Conservation (phyloP, 2,888 invertebrate genomes). For the Brachycybe producta region DNA sequence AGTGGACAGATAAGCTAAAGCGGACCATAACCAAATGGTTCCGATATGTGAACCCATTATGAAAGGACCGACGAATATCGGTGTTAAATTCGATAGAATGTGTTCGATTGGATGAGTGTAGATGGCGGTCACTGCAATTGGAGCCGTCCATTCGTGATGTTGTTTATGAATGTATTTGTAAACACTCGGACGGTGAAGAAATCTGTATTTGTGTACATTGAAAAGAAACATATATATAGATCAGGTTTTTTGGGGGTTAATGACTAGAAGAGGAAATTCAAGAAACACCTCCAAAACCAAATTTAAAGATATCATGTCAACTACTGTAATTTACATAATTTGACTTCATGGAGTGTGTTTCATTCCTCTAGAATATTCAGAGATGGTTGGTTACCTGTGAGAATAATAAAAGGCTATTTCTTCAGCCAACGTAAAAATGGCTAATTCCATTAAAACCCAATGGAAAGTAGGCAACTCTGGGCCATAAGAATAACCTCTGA, state of each 20-base stretch:
- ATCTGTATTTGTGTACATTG: constrained; percentile 42
- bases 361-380: not conserved
- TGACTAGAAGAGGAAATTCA: not conserved
- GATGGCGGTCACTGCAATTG: constrained; percentile 63
- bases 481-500: constrained; percentile 52
- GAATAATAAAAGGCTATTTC: constrained; percentile 74
- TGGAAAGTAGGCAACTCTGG: constrained; percentile 61
- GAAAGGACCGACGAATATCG: constrained; percentile 49
- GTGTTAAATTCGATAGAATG: constrained; percentile 60
- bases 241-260: not conserved
- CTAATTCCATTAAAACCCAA: constrained; percentile 58
- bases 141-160: constrained; percentile 80
- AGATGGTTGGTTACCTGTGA: constrained; percentile 49
- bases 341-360: not conserved
- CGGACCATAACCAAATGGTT: constrained; percentile 54
- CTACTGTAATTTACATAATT: too few relatives aligned
- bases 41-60: constrained; percentile 49
- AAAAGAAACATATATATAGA: not conserved
- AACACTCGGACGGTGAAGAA: constrained; percentile 56
- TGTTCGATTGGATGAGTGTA: constrained; percentile 68
- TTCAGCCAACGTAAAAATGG: constrained; percentile 57
- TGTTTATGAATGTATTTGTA: constrained; percentile 72
- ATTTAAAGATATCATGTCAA: too few relatives aligned
- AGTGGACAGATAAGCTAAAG: constrained; percentile 58
- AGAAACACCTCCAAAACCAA: too few relatives aligned